Percentiles rank a stretch among this genome's conserved stretches.
These are phyloP conservation scores for Aquatica leii DNA, from an alignment of 2,888 invertebrate genomes.

Conservation along the genomic window DNA sequence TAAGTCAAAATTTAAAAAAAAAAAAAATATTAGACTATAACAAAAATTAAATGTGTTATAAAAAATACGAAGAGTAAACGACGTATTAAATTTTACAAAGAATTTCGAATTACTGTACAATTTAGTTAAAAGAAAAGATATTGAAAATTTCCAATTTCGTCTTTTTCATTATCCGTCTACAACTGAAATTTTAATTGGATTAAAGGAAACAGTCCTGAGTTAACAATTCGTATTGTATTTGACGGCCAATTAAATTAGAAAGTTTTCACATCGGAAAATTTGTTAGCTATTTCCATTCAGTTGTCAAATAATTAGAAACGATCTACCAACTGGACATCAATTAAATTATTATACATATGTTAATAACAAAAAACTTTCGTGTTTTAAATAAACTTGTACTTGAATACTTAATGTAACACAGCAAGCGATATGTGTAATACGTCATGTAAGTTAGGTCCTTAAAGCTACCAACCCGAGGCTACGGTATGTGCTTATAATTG, in stretches of 20 bases:
- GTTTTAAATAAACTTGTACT: neutral
- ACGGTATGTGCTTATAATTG: slow-evolving; percentile 20
- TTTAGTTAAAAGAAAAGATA: neutral
- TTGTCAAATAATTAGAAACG: slow-evolving; percentile 17
- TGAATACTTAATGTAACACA: slow-evolving; percentile 18
- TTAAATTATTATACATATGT: neutral
- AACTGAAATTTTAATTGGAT: slow-evolving; percentile 20
- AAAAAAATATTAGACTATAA: too few species aligned
- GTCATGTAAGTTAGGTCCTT: slow-evolving; percentile 24
- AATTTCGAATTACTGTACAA: neutral
- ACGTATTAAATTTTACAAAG: neutral
- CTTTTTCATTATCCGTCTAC: slow-evolving; percentile 6
- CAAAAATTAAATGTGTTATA: too few species aligned
- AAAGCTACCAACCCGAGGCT: slow-evolving; percentile 27
- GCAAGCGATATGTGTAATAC: slow-evolving; percentile 22
- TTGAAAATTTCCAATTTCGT: slow-evolving; percentile 1
- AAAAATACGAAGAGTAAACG: too few species aligned
- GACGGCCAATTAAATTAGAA: slow-evolving; percentile 27
- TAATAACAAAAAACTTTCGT: neutral
- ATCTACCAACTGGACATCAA: neutral
- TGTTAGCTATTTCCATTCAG: slow-evolving; percentile 20
- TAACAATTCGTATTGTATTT: slow-evolving; percentile 24
- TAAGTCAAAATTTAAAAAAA: too few species aligned
- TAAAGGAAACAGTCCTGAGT: slow-evolving; percentile 16
- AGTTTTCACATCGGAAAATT: slow-evolving; percentile 23